phyloP scores from a whole-genome alignment of 2,797 vertebrate species.

The Enteromius afrohamiltoni region DNA sequence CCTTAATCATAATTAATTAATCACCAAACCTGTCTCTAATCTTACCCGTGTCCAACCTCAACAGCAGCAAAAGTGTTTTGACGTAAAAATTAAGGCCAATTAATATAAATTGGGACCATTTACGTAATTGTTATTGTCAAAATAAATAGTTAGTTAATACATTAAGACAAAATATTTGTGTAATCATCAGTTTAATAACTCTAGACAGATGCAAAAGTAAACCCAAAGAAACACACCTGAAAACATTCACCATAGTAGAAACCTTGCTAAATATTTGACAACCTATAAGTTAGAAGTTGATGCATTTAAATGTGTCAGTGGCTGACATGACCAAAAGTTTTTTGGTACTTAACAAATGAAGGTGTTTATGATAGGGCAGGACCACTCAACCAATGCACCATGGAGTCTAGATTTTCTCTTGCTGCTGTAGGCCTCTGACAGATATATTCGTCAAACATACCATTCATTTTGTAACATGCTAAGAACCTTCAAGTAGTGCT shows the following conservation, averaged over 20 bases:
- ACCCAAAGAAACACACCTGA: neutral
- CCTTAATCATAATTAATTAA: neutral
- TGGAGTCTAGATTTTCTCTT: neutral
- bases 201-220: neutral
- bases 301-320: neutral
- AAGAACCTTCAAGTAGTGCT: neutral
- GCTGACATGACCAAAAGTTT: neutral
- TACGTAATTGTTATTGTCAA: neutral
- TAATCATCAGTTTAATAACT: neutral
- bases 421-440: neutral
- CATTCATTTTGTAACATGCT: neutral
- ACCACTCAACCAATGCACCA: neutral
- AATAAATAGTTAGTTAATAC: neutral
- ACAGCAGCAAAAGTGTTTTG: neutral
- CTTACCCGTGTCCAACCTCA: neutral
- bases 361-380: neutral
- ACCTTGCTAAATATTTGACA: neutral
- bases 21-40: neutral
- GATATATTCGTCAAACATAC: neutral
- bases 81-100: neutral
- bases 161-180: neutral
- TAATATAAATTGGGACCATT: neutral
- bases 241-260: neutral
- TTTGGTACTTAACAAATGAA: neutral
- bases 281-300: neutral